A percentile compares a stretch with the other conserved stretches of the same genome.
phyloP scores from a whole-genome alignment of 2,113 vertebrate species.

The Callocephalon fimbriatum region DNA sequence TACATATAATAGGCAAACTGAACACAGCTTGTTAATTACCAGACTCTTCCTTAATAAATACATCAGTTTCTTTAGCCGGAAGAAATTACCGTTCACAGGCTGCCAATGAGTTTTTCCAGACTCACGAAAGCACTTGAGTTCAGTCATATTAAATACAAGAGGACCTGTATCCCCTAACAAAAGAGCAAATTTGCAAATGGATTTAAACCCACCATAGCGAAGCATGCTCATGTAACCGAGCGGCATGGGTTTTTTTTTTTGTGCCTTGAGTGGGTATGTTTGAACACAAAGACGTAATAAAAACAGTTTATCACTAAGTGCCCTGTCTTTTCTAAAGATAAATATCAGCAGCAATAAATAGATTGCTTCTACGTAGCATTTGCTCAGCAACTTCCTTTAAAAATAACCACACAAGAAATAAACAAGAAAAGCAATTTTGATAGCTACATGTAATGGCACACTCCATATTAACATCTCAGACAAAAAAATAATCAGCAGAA shows the following conservation, averaged over 20 bases:
- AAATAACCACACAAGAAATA: conserved; percentile 43
- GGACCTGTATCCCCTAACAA: conserved; percentile 36
- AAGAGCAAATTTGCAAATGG: conserved; percentile 55
- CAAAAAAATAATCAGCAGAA: conserved; percentile 36
- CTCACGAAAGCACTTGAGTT: conserved; percentile 52
- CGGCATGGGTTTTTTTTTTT: background rate
- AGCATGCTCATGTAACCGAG: conserved; percentile 28
- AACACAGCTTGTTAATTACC: conserved; percentile 3
- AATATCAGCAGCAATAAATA: conserved; percentile 13
- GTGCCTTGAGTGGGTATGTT: conserved; percentile 35
- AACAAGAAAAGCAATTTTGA: conserved; percentile 41
- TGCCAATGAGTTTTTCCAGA: conserved; percentile 21
- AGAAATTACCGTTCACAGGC: background rate
- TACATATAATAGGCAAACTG: background rate
- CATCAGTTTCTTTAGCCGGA: background rate
- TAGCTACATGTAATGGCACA: background rate
- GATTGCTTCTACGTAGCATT: background rate
- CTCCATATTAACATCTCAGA: background rate
- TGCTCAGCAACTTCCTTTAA: conserved; percentile 41
- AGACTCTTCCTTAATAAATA: conserved; percentile 3
- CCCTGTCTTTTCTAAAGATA: conserved; percentile 33
- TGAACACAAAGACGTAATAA: conserved; percentile 26
- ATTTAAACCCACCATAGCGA: conserved; percentile 40
- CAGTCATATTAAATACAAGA: conserved; percentile 50
- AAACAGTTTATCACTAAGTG: background rate